Percentiles rank a stretch among this genome's conserved stretches.
phyloP scores from a whole-genome alignment of 2,797 vertebrate species.

The Amblyraja radiata region DNA sequence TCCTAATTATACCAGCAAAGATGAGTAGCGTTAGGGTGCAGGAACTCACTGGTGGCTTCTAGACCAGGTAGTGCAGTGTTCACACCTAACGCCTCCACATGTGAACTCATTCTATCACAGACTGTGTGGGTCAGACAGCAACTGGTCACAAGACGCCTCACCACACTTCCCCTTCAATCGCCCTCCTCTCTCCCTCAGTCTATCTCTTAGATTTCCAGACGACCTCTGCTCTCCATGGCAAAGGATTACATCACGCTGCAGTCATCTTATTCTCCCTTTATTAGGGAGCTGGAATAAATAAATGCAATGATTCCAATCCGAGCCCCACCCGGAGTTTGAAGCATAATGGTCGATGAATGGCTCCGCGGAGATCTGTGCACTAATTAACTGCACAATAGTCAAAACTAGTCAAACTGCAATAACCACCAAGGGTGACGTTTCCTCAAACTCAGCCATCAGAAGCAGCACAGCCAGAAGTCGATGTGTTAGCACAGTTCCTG shows the following conservation, averaged over 20 bases:
- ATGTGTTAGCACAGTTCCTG: background rate
- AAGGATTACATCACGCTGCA: conserved; percentile 19
- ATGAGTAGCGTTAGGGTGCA: background rate
- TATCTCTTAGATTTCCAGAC: background rate
- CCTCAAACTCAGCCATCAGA: background rate
- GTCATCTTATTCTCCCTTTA: conserved; percentile 6
- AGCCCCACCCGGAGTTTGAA: background rate
- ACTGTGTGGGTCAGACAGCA: background rate
- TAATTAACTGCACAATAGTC: background rate
- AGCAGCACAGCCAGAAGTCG: background rate
- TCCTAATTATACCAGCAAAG: background rate
- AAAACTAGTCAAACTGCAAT: background rate
- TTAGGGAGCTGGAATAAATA: conserved; percentile 9
- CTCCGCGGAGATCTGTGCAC: background rate
- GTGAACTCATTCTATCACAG: too few species aligned
- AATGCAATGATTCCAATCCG: background rate
- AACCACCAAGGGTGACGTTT: too few species aligned
- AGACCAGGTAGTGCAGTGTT: background rate
- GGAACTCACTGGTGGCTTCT: background rate
- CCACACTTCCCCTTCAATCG: background rate
- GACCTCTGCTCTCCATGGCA: background rate
- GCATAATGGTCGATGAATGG: background rate
- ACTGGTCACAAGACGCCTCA: background rate
- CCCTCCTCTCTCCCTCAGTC: conserved; percentile 2
- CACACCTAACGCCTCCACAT: background rate